Conservation (phyloP, 2,797 vertebrate species). For the Buceros bicornis region DNA sequence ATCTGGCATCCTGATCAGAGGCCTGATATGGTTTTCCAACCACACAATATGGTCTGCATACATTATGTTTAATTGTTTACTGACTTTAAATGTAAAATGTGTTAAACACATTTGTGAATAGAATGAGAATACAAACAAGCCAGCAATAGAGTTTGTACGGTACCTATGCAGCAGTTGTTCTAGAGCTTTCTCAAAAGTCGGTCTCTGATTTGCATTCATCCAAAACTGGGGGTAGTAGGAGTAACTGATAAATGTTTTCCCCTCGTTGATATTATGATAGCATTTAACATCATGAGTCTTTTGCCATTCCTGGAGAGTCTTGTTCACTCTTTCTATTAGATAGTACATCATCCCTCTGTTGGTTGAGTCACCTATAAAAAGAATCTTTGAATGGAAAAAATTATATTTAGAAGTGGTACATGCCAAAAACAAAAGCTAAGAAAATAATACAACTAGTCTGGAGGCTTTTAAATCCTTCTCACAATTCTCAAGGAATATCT, state of each 20-base stretch:
- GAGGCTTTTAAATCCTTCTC: background rate
- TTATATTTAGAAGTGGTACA: background rate
- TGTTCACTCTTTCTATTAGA: constrained; percentile 92
- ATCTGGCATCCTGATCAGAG: constrained; percentile 60
- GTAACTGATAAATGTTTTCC: constrained; percentile 88
- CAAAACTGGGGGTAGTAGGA: constrained; percentile 97
- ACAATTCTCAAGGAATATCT: background rate
- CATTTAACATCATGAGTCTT: constrained; percentile 89
- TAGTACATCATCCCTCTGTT: constrained; percentile 98
- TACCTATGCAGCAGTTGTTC: constrained; percentile 91
- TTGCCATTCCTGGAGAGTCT: constrained; percentile 91
- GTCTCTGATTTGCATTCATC: constrained; percentile 84
- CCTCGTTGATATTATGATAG: constrained; percentile 88
- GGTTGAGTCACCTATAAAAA: constrained; percentile 97
- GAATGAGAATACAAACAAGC: background rate
- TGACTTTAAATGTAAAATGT: constrained; percentile 38
- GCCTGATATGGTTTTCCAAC: constrained; percentile 60
- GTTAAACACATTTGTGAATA: constrained; percentile 47
- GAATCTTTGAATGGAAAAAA: constrained; percentile 81
- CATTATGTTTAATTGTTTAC: background rate
- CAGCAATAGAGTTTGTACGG: background rate
- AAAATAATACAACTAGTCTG: background rate
- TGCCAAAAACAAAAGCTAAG: background rate
- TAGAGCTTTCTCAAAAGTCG: constrained; percentile 90
- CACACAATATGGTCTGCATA: background rate